phyloP scores from a whole-genome alignment of 2,888 invertebrate genomes.

The Agrotis puta region DNA sequence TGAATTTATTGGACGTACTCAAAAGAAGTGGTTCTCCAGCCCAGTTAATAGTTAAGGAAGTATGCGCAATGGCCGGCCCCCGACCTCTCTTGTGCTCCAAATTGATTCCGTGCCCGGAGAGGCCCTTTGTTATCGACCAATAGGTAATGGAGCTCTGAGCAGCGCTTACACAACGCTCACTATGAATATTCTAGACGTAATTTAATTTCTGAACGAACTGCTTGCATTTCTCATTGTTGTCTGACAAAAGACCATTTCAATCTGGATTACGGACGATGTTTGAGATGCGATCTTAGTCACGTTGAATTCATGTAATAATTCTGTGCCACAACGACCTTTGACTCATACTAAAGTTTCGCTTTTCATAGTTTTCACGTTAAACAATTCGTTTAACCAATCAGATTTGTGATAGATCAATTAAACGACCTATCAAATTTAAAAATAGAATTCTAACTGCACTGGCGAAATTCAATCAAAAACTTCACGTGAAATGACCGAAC shows the following conservation, averaged over 20 bases:
- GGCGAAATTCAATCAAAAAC: slow-evolving; percentile 71
- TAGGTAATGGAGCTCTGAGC: slow-evolving; percentile 70
- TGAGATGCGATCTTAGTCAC: neutral
- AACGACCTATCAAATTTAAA: slow-evolving; percentile 36
- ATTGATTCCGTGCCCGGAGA: slow-evolving; percentile 70
- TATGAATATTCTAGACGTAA: slow-evolving; percentile 73
- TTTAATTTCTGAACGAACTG: slow-evolving; percentile 65
- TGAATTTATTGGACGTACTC: slow-evolving; percentile 54
- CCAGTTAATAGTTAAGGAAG: slow-evolving; percentile 70
- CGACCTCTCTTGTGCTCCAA: slow-evolving; percentile 70
- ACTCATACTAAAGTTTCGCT: neutral
- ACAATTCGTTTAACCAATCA: slow-evolving; percentile 13
- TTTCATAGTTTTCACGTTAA: slow-evolving; percentile 4
- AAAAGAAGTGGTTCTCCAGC: slow-evolving; percentile 59
- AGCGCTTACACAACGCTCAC: slow-evolving; percentile 68
- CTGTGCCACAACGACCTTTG: neutral
- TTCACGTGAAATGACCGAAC: slow-evolving; percentile 64
- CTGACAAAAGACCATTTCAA: slow-evolving; percentile 32
- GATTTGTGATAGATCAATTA: slow-evolving; percentile 31
- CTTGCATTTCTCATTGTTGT: slow-evolving; percentile 46
- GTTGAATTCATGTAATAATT: neutral
- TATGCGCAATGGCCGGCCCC: slow-evolving; percentile 68
- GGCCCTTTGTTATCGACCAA: slow-evolving; percentile 72
- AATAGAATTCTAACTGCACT: slow-evolving; percentile 56
- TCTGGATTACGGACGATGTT: slow-evolving; percentile 22